phyloP scores from a whole-genome alignment of 2,113 vertebrate genomes.

The Muscicapa adusta region DNA sequence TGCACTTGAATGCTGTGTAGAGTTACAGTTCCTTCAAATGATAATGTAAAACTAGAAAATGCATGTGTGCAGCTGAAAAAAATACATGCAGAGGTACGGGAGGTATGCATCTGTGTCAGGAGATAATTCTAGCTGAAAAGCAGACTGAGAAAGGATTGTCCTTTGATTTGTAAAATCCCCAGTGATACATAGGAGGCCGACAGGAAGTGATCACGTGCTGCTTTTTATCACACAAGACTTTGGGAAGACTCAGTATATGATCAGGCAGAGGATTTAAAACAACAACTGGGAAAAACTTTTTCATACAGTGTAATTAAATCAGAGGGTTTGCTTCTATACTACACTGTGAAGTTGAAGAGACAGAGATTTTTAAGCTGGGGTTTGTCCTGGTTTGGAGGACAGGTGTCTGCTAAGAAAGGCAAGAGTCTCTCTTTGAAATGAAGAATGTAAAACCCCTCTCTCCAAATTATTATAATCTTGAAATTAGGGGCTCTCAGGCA shows the following conservation, averaged over 20 bases:
- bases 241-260: neutral
- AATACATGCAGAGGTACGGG: neutral
- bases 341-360: neutral
- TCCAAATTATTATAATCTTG: no score
- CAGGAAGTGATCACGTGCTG: fast-evolving
- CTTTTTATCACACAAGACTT: neutral
- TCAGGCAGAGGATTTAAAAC: neutral
- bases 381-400: no score
- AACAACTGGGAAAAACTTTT: neutral
- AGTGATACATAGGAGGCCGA: neutral
- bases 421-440: no score
- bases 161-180: neutral
- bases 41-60: neutral
- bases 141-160: neutral
- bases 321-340: neutral
- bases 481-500: no score
- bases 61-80: neutral
- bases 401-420: no score
- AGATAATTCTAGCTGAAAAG: neutral
- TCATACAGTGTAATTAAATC: neutral
- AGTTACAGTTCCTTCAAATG: neutral
- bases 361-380: neutral
- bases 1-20: neutral
- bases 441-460: no score
- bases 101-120: neutral